Evolutionary conservation across 2,888 invertebrate species (phyloP).

Genomic region (Bimastos eiseni): DNA sequence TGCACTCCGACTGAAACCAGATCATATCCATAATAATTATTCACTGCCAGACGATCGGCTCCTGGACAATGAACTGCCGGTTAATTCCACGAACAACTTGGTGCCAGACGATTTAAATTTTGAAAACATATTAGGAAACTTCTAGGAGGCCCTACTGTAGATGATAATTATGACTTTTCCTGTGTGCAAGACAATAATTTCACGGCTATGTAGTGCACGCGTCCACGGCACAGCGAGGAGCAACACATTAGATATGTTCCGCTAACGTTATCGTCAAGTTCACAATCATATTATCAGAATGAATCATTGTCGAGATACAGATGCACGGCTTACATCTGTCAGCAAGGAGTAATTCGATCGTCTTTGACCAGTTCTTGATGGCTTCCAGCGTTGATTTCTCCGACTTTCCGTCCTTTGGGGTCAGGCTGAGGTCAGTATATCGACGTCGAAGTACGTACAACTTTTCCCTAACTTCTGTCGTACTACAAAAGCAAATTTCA

Average conservation of each 20-base stretch:
- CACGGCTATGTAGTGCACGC: background rate
- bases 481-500: constrained; percentile 54
- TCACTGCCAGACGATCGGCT: background rate
- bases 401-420: constrained; percentile 43
- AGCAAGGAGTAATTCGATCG: constrained; percentile 64
- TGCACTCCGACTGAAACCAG: constrained; percentile 64
- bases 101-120: background rate
- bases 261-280: background rate
- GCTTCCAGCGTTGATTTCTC: constrained; percentile 8
- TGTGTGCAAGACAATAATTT: no score
- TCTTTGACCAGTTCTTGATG: constrained; percentile 62
- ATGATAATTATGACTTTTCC: background rate
- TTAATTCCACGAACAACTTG: background rate
- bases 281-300: background rate
- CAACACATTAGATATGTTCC: no score
- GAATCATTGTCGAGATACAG: background rate
- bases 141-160: background rate
- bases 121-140: background rate
- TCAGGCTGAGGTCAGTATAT: constrained; percentile 64
- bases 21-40: background rate
- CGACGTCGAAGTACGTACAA: constrained; percentile 64
- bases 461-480: constrained; percentile 64
- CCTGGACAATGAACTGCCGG: background rate
- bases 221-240: background rate
- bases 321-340: constrained; percentile 64